Evolutionary conservation across 2,113 vertebrate species (phyloP).

Genomic region (human (Homo sapiens)): GRCh38 chr4:40103501-40104000

Average conservation of each 20-base stretch:
- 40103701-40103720: neutral
- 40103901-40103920: neutral
- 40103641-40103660: conserved; percentile 28
- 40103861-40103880: neutral
- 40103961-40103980: neutral
- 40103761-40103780: neutral
- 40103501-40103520: neutral
- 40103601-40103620: conserved; percentile 28
- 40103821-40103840: neutral
- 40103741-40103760: neutral
- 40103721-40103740: neutral
- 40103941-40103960: neutral
- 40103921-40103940: neutral
- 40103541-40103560: conserved; percentile 4
- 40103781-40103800: neutral
- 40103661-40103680: neutral
- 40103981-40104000: no score
- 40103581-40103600: neutral
- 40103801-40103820: neutral
- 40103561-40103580: conserved; percentile 25
- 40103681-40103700: neutral
- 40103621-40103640: conserved; percentile 42
- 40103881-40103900: neutral
- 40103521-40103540: conserved; percentile 37
- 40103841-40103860: neutral